These are phyloP conservation scores for Deilephila porcellus DNA, from an alignment of 2,888 invertebrate species.

Conservation along the genomic window DNA sequence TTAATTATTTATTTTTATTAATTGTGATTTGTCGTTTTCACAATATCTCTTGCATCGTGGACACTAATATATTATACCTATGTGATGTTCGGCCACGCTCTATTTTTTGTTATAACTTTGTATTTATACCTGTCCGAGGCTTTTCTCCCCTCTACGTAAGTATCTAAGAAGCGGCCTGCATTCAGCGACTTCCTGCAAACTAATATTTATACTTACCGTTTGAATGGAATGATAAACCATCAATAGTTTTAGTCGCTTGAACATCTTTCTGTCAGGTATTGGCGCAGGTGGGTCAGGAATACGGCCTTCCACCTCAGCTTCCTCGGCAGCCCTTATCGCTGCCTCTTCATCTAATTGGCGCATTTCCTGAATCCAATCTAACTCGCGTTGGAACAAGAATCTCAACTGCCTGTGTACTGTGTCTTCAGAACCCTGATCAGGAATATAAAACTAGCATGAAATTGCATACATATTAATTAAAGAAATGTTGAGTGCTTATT, in stretches of 20 bases:
- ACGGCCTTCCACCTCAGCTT: constrained; percentile 43
- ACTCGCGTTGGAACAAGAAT: constrained; percentile 65
- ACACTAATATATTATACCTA: too few species aligned
- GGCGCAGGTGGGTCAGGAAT: constrained; percentile 44
- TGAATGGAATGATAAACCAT: constrained; percentile 77
- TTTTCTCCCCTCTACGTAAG: too few species aligned
- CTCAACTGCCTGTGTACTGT: constrained; percentile 73
- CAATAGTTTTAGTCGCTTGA: constrained; percentile 69
- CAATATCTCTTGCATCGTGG: too few species aligned
- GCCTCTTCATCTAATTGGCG: constrained; percentile 50
- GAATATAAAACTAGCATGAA: neutral
- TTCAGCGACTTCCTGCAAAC: too few species aligned
- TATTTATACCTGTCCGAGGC: too few species aligned
- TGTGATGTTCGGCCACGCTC: too few species aligned
- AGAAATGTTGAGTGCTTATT: too few species aligned
- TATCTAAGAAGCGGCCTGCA: too few species aligned
- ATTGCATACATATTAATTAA: too few species aligned
- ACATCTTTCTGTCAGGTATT: constrained; percentile 59
- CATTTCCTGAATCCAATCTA: constrained; percentile 60
- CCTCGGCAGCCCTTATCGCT: constrained; percentile 41
- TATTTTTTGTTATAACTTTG: too few species aligned
- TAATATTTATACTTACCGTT: constrained; percentile 55
- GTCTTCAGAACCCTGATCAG: constrained; percentile 79
- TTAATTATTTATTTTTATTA: too few species aligned
- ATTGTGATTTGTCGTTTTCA: too few species aligned